Conservation (phyloP, 2,888 invertebrate species). For the Pocota personata region DNA sequence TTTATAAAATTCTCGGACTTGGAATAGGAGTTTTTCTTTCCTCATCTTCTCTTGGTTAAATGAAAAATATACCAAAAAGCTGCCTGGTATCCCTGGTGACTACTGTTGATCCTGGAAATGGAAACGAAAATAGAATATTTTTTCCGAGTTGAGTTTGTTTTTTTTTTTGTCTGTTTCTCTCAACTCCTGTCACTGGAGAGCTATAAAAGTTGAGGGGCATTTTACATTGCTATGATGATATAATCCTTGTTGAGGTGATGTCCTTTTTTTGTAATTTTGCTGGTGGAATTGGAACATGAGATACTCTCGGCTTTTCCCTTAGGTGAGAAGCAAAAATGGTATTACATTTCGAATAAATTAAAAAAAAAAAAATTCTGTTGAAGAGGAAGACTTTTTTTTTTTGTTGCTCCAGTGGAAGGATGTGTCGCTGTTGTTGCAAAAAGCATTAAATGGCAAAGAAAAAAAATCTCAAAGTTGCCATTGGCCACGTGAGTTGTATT, state of each 20-base stretch:
- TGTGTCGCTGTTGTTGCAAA: too few species aligned
- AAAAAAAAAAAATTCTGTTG: background rate
- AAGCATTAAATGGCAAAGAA: background rate
- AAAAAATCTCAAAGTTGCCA: background rate
- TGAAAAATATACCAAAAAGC: slow-evolving; percentile 16
- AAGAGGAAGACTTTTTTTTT: background rate
- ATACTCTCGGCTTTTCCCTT: slow-evolving; percentile 1
- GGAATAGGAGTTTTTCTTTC: background rate
- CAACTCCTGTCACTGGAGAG: slow-evolving; percentile 34
- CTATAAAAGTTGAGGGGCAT: slow-evolving; percentile 59
- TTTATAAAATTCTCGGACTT: slow-evolving; percentile 2
- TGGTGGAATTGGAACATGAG: background rate
- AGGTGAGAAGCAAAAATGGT: slow-evolving; percentile 36
- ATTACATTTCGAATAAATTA: slow-evolving; percentile 59
- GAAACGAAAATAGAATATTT: slow-evolving; percentile 46
- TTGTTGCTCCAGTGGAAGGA: background rate
- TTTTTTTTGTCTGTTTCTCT: background rate
- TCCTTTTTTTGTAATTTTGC: slow-evolving; percentile 20
- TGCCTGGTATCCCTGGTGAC: slow-evolving; percentile 44
- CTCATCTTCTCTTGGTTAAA: background rate
- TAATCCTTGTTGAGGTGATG: slow-evolving; percentile 64
- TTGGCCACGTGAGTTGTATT: background rate
- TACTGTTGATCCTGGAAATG: slow-evolving; percentile 54
- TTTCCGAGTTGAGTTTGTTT: slow-evolving; percentile 1
- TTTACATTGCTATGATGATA: slow-evolving; percentile 54